Conservation (phyloP, 1,140 invertebrate species). For the Drosophila ficusphila region DNA sequence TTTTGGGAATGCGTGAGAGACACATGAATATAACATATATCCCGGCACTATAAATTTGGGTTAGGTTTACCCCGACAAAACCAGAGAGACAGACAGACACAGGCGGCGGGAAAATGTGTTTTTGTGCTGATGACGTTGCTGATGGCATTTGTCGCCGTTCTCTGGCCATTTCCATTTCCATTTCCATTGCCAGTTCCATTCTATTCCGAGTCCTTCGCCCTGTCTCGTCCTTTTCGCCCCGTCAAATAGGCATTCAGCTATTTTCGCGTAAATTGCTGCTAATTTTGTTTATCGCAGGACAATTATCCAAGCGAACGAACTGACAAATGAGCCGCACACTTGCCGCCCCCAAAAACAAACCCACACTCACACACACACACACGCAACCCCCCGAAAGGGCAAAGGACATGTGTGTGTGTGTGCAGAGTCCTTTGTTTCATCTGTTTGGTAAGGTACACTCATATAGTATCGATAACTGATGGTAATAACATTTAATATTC, state of each 20-base stretch:
- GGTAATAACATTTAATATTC: too few species aligned
- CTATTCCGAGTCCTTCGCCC: neutral
- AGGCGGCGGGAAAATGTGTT: slow-evolving; percentile 33
- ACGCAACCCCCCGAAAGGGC: neutral
- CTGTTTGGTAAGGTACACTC: neutral
- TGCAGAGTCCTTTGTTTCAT: slow-evolving; percentile 6
- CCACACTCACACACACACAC: slow-evolving; percentile 14
- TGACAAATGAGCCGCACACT: slow-evolving; percentile 81
- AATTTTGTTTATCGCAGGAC: slow-evolving; percentile 84
- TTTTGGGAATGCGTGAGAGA: slow-evolving; percentile 13
- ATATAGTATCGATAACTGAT: neutral
- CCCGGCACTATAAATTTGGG: slow-evolving; percentile 67
- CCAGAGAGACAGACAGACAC: neutral
- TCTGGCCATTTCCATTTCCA: slow-evolving; percentile 39
- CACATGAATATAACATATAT: slow-evolving; percentile 59
- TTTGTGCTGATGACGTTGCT: slow-evolving; percentile 52
- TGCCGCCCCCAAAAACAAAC: slow-evolving; percentile 21
- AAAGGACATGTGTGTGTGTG: slow-evolving; percentile 6
- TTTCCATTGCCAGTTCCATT: neutral
- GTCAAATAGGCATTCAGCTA: slow-evolving; percentile 57
- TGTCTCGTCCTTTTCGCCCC: slow-evolving; percentile 3
- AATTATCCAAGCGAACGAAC: slow-evolving; percentile 83
- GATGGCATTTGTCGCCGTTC: slow-evolving; percentile 70
- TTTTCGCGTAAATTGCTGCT: slow-evolving; percentile 83
- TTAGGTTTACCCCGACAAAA: slow-evolving; percentile 14